These are phyloP conservation scores for Nesoenas mayeri DNA, from an alignment of 2,113 vertebrate genomes.

Conservation along the genomic window DNA sequence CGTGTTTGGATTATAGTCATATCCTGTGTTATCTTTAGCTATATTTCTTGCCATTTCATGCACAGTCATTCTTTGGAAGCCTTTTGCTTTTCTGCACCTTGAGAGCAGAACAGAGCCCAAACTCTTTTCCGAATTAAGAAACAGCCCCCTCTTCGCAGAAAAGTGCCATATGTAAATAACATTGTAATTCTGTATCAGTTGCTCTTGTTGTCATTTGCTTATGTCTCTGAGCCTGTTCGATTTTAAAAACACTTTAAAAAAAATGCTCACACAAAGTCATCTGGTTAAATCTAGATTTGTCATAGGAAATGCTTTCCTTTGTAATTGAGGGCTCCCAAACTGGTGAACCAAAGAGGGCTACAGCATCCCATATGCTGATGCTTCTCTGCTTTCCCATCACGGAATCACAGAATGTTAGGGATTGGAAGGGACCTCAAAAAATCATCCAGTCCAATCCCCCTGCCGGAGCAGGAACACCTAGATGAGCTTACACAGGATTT, in stretches of 20 bases:
- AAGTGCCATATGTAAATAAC: background rate
- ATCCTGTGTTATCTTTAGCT: background rate
- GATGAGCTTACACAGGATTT: background rate
- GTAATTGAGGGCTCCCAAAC: background rate
- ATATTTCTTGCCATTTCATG: background rate
- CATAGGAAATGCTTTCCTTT: background rate
- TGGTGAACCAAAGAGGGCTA: background rate
- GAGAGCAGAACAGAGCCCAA: background rate
- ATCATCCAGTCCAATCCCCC: no score
- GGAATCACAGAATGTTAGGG: no score
- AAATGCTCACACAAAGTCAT: background rate
- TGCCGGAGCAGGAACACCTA: no score
- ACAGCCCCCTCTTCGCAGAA: background rate
- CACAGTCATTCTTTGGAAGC: background rate
- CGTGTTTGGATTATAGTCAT: background rate
- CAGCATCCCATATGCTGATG: background rate
- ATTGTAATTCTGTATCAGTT: background rate
- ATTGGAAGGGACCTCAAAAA: no score
- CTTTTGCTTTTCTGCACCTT: background rate
- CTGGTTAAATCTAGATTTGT: background rate
- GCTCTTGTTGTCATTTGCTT: background rate
- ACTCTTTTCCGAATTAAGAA: background rate
- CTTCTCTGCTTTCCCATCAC: background rate
- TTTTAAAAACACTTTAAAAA: background rate
- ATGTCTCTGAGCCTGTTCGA: background rate